Evolutionary conservation across 2,888 invertebrate genomes (phyloP), one percentile per base, ranked within the genome.

Genomic region (Lordiphosa andalusiaca): DNA sequence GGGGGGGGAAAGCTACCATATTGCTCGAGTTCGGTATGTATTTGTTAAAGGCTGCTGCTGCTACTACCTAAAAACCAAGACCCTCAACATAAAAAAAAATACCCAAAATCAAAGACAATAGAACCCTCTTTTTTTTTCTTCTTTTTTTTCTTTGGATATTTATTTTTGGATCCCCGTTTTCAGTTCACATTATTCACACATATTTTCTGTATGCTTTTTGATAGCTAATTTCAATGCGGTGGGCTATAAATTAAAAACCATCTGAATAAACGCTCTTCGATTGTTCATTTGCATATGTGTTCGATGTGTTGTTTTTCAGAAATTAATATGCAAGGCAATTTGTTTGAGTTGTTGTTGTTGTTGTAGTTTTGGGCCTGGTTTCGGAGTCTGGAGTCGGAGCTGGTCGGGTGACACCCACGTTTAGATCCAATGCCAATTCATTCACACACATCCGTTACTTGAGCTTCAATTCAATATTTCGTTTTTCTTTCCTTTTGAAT

Each of bases 201-300:
- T 73, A 72, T 76, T 70, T 76, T 71, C 65, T 66, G 48, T 10
- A 36, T 30, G 58, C 12, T 41, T 37, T 37, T 25, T n/a, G 49
- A 16, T 33, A 76, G 71, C 76, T 84, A 84, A 84, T 77, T 84
- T 84, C 82, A 74, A 84, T 74, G 78, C 84, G 84, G 74, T 67
- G 78, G 78, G 82, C 70, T 68, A 78, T 84, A 84, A 78, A 78
- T 78, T 78, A 84, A 68, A 68, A 81, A 30, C 9, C 66, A 81
- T 84, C 71, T 64, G 62, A 65, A 63, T 63, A 63, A 65, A 56
- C 57, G 62, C 63, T 73, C 59, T 60, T 67, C 53, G 63, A 56
- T 36, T 73, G 66, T 69, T 74, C 58, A 75, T 82, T 82, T 75
- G 80, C 75, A 78, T 82, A 69, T 41, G 46, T 57, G 47, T 39